Evolutionary conservation across 2,797 vertebrate species (phyloP).

Genomic region (Astyanax mexicanus): DNA sequence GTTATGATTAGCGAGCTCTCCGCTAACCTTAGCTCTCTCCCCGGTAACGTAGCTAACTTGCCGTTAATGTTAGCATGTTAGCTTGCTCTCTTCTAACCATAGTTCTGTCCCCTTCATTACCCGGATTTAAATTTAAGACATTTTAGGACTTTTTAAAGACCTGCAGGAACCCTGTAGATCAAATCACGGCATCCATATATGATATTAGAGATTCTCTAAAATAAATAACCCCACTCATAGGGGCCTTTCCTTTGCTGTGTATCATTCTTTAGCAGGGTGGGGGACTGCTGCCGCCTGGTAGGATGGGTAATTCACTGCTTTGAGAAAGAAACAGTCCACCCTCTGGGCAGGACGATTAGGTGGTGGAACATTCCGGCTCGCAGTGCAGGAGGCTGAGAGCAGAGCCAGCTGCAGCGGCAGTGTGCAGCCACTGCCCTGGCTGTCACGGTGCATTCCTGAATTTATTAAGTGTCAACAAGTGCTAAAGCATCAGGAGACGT

Average conservation of each 20-base stretch:
- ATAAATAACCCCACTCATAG: too few species aligned
- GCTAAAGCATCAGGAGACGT: constrained; percentile 78
- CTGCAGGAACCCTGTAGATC: too few species aligned
- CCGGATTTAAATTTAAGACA: too few species aligned
- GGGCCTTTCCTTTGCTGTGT: neutral
- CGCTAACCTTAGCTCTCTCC: too few species aligned
- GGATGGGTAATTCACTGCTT: neutral
- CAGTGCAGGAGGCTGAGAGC: constrained; percentile 63
- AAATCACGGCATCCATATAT: too few species aligned
- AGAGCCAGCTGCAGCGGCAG: constrained; percentile 60
- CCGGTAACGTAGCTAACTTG: too few species aligned
- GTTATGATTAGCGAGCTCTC: too few species aligned
- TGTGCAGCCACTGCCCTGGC: constrained; percentile 7
- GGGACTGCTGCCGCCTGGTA: neutral
- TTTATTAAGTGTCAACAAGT: constrained; percentile 78
- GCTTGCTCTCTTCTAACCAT: too few species aligned
- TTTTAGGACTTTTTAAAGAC: too few species aligned
- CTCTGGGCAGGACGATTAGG: constrained; percentile 32
- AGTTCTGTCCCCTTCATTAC: too few species aligned
- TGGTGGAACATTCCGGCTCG: constrained; percentile 47
- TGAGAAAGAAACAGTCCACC: neutral
- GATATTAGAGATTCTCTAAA: neutral
- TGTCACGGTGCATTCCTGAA: constrained; percentile 72
- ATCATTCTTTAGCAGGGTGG: neutral
- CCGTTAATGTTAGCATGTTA: too few species aligned